Percentiles rank a stretch among this genome's conserved stretches.
Evolutionary conservation across 2,888 invertebrate genomes (phyloP).

Genomic region (Plutella xylostella): DNA sequence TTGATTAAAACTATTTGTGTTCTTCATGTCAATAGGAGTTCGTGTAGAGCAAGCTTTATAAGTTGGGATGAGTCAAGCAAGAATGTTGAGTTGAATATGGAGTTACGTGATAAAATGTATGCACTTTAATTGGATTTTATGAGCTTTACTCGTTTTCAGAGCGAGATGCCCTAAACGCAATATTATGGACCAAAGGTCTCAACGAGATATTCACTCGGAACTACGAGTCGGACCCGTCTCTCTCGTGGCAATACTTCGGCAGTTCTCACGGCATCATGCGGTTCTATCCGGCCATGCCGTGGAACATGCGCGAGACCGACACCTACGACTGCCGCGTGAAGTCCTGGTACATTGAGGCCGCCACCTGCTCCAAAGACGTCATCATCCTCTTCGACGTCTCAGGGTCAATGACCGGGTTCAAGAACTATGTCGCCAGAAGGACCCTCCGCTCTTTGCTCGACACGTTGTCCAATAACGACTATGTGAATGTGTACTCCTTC

Average conservation of each 20-base stretch:
- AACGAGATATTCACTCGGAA: conserved; percentile 88
- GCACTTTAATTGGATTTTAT: neutral
- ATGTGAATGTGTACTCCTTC: conserved; percentile 90
- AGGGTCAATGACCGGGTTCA: conserved; percentile 94
- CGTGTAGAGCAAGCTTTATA: no score
- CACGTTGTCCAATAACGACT: conserved; percentile 98
- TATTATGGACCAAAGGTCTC: conserved; percentile 90
- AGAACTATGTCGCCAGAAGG: conserved; percentile 81
- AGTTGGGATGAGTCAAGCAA: no score
- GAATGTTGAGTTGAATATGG: no score
- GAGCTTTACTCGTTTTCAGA: conserved; percentile 35
- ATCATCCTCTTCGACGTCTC: conserved; percentile 95
- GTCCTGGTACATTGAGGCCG: conserved; percentile 98
- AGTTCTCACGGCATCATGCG: conserved; percentile 93
- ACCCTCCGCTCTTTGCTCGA: conserved; percentile 91
- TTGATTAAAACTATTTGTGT: no score
- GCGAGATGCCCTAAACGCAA: conserved; percentile 50
- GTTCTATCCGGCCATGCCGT: conserved; percentile 88
- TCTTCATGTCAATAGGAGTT: no score
- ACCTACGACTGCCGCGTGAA: conserved; percentile 93
- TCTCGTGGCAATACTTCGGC: conserved; percentile 98
- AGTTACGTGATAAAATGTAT: no score
- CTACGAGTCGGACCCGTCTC: conserved; percentile 87
- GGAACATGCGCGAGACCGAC: conserved; percentile 71
- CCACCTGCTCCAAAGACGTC: conserved; percentile 97